Conservation (phyloP, 2,113 vertebrate genomes). For the Nothoprocta pentlandii region DNA sequence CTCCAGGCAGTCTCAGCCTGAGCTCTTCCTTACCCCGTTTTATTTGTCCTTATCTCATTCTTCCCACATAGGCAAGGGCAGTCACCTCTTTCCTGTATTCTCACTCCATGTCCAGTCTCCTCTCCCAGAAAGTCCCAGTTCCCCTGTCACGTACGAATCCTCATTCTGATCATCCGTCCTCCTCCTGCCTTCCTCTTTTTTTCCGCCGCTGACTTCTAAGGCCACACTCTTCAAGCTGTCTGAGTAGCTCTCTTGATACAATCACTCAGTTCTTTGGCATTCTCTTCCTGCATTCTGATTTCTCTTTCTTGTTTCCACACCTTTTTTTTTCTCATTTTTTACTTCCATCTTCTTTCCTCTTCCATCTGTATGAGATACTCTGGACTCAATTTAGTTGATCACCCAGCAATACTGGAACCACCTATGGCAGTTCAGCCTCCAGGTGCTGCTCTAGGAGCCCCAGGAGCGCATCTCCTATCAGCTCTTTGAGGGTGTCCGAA, state of each 20-base stretch:
- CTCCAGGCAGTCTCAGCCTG: neutral
- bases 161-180: neutral
- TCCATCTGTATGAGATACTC: neutral
- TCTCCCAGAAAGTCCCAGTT: neutral
- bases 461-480: neutral
- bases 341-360: neutral
- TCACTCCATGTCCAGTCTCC: neutral
- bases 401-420: neutral
- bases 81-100: neutral
- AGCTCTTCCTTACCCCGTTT: neutral
- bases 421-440: neutral
- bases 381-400: no score
- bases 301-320: neutral
- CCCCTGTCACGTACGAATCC: neutral
- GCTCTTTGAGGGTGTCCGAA: neutral
- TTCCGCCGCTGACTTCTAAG: neutral
- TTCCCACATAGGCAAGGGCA: neutral
- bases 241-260: neutral
- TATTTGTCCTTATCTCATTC: neutral
- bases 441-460: neutral
- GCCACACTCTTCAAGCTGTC: neutral
- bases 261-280: neutral
- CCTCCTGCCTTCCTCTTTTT: neutral
- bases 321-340: neutral
- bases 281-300: neutral